phyloP scores from a whole-genome alignment of 2,113 vertebrate species.

The Benitochromis conjunctus region DNA sequence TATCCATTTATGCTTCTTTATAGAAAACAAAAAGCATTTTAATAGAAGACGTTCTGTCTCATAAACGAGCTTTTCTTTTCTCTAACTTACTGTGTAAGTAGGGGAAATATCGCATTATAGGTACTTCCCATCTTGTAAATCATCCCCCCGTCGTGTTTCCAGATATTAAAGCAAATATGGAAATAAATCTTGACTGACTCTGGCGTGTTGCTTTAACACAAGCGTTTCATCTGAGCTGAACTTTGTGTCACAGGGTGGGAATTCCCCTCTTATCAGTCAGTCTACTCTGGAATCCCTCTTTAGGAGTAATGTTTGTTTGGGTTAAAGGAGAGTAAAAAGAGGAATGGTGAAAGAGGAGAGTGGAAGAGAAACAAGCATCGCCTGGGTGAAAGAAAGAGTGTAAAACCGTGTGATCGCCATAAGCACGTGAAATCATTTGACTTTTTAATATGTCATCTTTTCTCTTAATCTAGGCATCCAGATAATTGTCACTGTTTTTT shows the following conservation, averaged over 20 bases:
- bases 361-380: slow-evolving; percentile 18
- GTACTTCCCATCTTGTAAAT: slow-evolving; percentile 48
- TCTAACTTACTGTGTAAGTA: not conserved
- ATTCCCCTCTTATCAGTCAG: slow-evolving; percentile 55
- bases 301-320: slow-evolving; percentile 50
- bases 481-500: not conserved
- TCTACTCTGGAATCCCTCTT: slow-evolving; percentile 48
- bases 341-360: slow-evolving; percentile 13
- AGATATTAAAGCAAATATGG: not conserved
- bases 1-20: not conserved
- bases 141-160: not conserved
- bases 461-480: not conserved
- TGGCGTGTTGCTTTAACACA: not conserved
- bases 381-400: not conserved
- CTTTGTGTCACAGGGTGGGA: slow-evolving; percentile 35
- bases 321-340: slow-evolving; percentile 33
- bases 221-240: slow-evolving; percentile 20
- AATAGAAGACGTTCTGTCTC: not conserved
- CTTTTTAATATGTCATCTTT: not conserved
- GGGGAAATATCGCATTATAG: slow-evolving; percentile 29
- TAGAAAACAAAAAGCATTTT: slow-evolving; percentile 8
- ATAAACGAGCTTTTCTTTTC: not conserved
- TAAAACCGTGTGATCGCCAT: not conserved
- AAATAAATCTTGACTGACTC: slow-evolving; percentile 25
- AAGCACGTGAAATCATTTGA: not conserved